A percentile compares a stretch with the other conserved stretches of the same genome.
phyloP scores from a whole-genome alignment of 2,113 vertebrate genomes.

The Corythornis cristatus region DNA sequence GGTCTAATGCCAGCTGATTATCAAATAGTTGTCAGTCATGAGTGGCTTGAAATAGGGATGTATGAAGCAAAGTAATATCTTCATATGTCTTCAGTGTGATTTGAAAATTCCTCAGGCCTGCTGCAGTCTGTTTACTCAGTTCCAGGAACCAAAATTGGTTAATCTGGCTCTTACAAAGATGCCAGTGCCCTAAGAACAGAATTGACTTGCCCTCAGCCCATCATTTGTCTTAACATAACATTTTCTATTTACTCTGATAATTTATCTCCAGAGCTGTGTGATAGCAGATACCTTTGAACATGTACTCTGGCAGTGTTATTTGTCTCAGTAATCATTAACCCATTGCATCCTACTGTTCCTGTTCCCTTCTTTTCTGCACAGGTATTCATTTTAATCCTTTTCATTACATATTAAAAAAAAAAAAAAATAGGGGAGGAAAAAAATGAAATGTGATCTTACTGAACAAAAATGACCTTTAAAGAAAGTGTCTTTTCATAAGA shows the following conservation, averaged over 20 bases:
- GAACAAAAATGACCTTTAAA: neutral
- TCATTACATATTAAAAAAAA: neutral
- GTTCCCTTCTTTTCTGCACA: neutral
- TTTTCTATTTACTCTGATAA: neutral
- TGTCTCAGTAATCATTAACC: neutral
- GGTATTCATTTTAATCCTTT: neutral
- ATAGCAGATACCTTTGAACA: neutral
- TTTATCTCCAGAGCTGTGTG: constrained; percentile 1
- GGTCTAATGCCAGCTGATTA: neutral
- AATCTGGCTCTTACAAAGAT: neutral
- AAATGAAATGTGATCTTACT: neutral
- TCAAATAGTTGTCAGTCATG: neutral
- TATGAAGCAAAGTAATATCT: neutral
- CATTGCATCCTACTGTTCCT: neutral
- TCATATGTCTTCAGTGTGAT: neutral
- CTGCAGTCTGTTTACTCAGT: neutral
- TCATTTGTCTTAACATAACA: neutral
- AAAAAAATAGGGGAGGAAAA: neutral
- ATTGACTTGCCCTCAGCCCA: neutral
- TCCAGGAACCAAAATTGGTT: neutral
- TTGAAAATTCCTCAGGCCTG: neutral
- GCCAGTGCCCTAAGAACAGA: neutral
- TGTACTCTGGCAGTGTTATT: neutral
- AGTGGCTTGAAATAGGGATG: neutral
- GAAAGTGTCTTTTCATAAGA: neutral